phyloP scores from a whole-genome alignment of 1,140 invertebrate genomes.

The Drosophila nebulosa region DNA sequence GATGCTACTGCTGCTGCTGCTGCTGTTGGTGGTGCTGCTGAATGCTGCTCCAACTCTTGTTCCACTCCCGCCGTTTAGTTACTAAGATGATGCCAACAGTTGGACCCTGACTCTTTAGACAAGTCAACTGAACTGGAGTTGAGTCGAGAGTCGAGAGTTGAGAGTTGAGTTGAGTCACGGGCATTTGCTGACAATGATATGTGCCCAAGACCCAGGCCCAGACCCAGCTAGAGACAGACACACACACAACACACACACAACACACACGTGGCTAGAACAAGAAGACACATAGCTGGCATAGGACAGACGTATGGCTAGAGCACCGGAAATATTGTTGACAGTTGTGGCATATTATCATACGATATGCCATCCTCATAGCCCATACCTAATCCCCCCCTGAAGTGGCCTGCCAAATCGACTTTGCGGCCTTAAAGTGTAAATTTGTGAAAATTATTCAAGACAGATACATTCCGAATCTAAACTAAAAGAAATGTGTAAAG shows the following conservation, averaged over 20 bases:
- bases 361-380: conserved; percentile 31
- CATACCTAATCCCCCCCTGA: not conserved
- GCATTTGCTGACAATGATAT: conserved; percentile 68
- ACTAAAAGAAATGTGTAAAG: too few species aligned
- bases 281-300: conserved; percentile 2
- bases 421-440: not conserved
- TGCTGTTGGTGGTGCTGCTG: conserved; percentile 27
- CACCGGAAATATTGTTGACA: conserved; percentile 72
- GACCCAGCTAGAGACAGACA: not conserved
- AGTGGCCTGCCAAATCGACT: not conserved
- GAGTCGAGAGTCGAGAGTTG: conserved; percentile 18
- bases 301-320: conserved; percentile 10
- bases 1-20: conserved; percentile 48
- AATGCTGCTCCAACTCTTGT: not conserved
- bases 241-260: too few species aligned
- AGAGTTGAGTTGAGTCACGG: conserved; percentile 33
- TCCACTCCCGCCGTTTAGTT: conserved; percentile 55
- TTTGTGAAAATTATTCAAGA: not conserved
- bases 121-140: conserved; percentile 64
- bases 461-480: too few species aligned
- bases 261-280: too few species aligned
- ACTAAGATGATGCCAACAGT: conserved; percentile 68
- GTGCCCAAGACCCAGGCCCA: conserved; percentile 35
- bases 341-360: conserved; percentile 76
- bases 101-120: conserved; percentile 70